Base-by-base conservation (phyloP, 2,797 vertebrate genomes). In the Eupleurogrammus muticus region DNA sequence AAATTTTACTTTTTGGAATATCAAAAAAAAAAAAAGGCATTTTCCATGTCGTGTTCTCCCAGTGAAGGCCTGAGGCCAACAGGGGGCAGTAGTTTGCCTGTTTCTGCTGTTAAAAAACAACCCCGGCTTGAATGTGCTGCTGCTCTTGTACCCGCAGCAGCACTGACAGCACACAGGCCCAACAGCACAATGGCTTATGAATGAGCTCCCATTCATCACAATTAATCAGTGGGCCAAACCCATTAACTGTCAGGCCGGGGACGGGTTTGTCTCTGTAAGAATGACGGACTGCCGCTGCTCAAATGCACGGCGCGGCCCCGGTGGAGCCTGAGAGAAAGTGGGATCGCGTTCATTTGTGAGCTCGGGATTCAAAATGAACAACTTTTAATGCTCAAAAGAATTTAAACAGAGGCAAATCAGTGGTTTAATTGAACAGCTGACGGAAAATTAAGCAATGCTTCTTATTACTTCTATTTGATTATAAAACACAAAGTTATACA, bases 81-180 rank as follows among this genome's bases (percentile, higher is more conserved):
- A 92, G 92, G 88, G 86, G 92, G 90, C 91, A 91, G 87, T 90
- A 88, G 86, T 81, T 69, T 70, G 72, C 81, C 77, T 90, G 61
- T 66, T 21, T 70, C 19, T 68, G 61, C 47, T 52, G 55, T 44
- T 4, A 20, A 70, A 73, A 70, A 73, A 57, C 70, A 66, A n/a
- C n/a, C n/a, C 12, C 24, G 32, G 55, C 21, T 54, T 10, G 40
- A 58, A 58, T 65, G 50, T 32, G 42, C 53, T 24, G 73, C 42
- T 60, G 68, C 55, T 28, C 54, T 59, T 79, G 65, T 21, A 28
- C 71, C 64, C 53, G 63, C 75, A 50, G 24, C 75, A 50, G 24
- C 59, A 57, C 55, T 84, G 80, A 89, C 83, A 87, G 85, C 80
- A 73, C 49, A 24, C 79, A 56, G 69, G 58, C 34, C 81, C 80